Conservation (phyloP, 2,888 invertebrate genomes). For the Drosophila flavopinicola region DNA sequence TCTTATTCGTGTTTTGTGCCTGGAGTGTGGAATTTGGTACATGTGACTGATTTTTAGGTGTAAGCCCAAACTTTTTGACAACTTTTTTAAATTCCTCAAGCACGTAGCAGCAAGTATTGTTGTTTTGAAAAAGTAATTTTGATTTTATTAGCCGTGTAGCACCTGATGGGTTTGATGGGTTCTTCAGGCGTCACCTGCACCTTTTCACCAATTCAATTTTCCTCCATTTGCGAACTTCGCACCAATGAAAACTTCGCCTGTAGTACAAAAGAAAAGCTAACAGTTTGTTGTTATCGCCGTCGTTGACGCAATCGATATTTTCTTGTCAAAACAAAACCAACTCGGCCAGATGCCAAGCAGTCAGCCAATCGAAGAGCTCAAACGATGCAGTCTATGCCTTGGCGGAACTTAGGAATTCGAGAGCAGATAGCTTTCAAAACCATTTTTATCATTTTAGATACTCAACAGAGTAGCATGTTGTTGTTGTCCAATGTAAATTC, state of each 20-base stretch:
- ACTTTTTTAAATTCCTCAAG: conserved; percentile 70
- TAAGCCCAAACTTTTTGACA: conserved; percentile 66
- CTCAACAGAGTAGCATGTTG: background rate
- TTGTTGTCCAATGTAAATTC: no score
- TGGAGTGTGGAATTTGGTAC: conserved; percentile 52
- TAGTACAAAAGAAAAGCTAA: conserved; percentile 24
- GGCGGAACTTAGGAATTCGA: conserved; percentile 20
- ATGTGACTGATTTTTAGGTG: conserved; percentile 66
- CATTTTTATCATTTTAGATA: background rate
- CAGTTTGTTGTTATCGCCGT: conserved; percentile 58
- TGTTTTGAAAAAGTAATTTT: conserved; percentile 70
- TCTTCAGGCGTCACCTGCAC: conserved; percentile 23
- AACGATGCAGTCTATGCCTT: conserved; percentile 20
- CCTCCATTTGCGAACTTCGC: conserved; percentile 58
- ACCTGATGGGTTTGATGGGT: conserved; percentile 65
- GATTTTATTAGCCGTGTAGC: conserved; percentile 79
- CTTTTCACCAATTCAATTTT: conserved; percentile 67
- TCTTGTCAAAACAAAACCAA: conserved; percentile 47
- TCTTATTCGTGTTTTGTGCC: conserved; percentile 17
- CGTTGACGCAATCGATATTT: conserved; percentile 52
- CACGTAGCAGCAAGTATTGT: conserved; percentile 53
- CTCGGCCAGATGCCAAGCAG: conserved; percentile 56
- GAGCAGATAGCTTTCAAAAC: conserved; percentile 12
- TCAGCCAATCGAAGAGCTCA: conserved; percentile 49
- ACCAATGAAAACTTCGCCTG: conserved; percentile 49